Conservation (phyloP, 2,113 vertebrate species). For the Capra hircus region DNA sequence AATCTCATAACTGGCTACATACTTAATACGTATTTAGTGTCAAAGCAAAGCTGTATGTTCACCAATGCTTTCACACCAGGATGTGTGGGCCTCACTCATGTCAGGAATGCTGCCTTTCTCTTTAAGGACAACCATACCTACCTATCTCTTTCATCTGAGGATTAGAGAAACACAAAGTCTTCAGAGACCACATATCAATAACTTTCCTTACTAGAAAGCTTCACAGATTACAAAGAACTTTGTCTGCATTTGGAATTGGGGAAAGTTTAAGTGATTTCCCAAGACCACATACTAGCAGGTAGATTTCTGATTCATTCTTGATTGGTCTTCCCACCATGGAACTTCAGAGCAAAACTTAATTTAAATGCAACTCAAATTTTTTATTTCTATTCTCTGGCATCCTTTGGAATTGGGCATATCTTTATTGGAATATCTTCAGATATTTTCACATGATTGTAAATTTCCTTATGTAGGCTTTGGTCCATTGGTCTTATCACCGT, state of each 20-base stretch:
- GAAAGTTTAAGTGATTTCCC: neutral
- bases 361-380: constrained; percentile 2
- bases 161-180: neutral
- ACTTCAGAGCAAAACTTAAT: neutral
- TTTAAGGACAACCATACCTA: neutral
- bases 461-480: neutral
- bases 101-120: neutral
- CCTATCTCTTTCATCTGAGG: neutral
- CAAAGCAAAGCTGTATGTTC: neutral
- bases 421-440: neutral
- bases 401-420: neutral
- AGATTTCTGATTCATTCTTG: neutral
- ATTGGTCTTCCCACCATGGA: neutral
- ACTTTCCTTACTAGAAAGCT: neutral
- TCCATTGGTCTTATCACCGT: neutral
- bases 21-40: neutral
- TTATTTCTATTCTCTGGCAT: neutral
- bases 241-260: neutral
- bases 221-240: neutral
- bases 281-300: neutral
- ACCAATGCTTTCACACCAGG: neutral
- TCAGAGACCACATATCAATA: neutral
- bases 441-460: neutral
- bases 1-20: neutral
- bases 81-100: neutral